phyloP scores from a whole-genome alignment of 2,113 vertebrate species.

The Dolichotis patagonum region DNA sequence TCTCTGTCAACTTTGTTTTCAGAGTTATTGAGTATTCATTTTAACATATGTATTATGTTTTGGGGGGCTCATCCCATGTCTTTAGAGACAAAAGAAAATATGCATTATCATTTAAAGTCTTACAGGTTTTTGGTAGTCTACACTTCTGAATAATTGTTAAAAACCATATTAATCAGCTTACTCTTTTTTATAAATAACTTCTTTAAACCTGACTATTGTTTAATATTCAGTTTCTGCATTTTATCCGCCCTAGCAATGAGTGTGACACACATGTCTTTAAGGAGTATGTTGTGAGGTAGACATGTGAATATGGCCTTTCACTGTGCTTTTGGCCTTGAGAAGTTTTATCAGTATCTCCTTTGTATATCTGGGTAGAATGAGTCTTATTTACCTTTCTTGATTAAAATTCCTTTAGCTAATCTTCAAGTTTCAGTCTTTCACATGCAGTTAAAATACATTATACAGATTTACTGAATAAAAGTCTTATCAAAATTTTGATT shows the following conservation, averaged over 20 bases:
- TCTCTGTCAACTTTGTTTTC: neutral
- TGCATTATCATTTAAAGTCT: neutral
- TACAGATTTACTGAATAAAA: neutral
- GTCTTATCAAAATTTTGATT: neutral
- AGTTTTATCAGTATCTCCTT: neutral
- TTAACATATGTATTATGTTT: neutral
- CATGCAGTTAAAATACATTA: neutral
- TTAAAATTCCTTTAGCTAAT: neutral
- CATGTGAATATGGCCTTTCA: neutral
- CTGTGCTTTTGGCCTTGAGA: neutral
- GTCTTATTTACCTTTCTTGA: neutral
- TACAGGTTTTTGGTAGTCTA: neutral
- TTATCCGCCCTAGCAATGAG: neutral
- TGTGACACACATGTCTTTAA: neutral
- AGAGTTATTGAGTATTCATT: neutral
- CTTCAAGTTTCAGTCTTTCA: neutral
- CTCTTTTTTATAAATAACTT: neutral
- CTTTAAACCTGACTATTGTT: neutral
- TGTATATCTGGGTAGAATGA: neutral
- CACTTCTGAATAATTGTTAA: neutral
- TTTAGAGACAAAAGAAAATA: constrained; percentile 1
- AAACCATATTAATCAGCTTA: neutral
- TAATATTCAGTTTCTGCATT: neutral
- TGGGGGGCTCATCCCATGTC: neutral
- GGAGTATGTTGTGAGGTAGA: neutral